phyloP scores from a whole-genome alignment of 2,888 invertebrate species.

The Mayetiola destructor region DNA sequence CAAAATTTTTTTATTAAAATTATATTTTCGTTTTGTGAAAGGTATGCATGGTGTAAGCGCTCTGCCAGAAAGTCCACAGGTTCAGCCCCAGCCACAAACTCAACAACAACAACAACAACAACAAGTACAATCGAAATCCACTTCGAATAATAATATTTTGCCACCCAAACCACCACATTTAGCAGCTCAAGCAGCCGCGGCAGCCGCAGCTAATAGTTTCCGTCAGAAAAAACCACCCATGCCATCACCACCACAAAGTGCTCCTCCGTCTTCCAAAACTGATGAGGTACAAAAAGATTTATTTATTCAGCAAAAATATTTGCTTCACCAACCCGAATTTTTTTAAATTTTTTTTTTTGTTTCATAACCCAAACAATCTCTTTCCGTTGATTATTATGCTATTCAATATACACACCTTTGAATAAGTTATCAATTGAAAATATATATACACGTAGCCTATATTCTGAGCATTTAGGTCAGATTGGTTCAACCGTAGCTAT shows the following conservation, averaged over 20 bases:
- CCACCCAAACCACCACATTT: conserved; percentile 34
- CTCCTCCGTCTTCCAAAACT: conserved; percentile 32
- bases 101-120: conserved; percentile 22
- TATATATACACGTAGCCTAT: no score
- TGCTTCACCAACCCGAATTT: no score
- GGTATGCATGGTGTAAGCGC: conserved; percentile 35
- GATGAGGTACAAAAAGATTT: no score
- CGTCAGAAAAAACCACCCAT: conserved; percentile 38
- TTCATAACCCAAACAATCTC: no score
- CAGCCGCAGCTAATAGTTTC: conserved; percentile 31
- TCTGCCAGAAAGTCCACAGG: conserved; percentile 36
- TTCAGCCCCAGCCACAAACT: conserved; percentile 29
- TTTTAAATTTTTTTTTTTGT: no score
- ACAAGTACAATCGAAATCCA: conserved; percentile 20
- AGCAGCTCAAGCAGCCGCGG: conserved; percentile 36
- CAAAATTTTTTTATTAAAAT: not conserved
- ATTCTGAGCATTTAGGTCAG: no score
- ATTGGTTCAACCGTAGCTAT: no score
- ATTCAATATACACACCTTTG: no score
- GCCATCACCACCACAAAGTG: conserved; percentile 32
- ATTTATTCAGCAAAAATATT: no score
- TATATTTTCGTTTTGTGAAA: not conserved
- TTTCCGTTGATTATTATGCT: no score
- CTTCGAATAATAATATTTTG: conserved; percentile 17
- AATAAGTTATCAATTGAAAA: no score